phyloP scores from a whole-genome alignment of 92 coral and sea anemone species.

The Parazoanthus swiftii region DNA sequence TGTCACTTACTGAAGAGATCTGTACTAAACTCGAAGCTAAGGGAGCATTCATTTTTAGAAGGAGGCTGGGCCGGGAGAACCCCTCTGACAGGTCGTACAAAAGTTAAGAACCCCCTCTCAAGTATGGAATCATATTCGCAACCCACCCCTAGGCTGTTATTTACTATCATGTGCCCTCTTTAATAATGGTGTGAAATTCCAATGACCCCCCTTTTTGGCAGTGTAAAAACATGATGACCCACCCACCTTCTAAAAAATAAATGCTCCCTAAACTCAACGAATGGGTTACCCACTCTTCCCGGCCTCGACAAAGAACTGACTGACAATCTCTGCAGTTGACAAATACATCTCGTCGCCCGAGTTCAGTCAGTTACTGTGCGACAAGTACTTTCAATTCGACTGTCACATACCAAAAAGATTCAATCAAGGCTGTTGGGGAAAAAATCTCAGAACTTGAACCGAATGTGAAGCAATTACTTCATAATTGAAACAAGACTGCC shows the following conservation, averaged over 20 bases:
- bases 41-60: too few species aligned
- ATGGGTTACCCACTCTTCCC: neutral
- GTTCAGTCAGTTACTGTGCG: constrained; percentile 25
- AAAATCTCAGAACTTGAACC: constrained; percentile 9
- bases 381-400: constrained; percentile 12
- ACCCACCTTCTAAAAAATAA: too few species aligned
- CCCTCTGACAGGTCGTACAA: too few species aligned
- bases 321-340: neutral
- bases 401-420: neutral
- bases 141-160: too few species aligned
- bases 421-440: constrained; percentile 2
- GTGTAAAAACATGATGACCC: too few species aligned
- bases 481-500: constrained; percentile 5
- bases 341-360: constrained; percentile 37
- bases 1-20: neutral
- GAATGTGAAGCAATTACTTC: neutral
- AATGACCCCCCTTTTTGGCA: too few species aligned
- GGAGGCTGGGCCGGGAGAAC: too few species aligned
- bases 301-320: too few species aligned
- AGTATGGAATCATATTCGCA: too few species aligned
- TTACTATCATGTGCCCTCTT: too few species aligned
- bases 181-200: too few species aligned
- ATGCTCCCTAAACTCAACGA: neutral
- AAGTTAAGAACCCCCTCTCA: too few species aligned
- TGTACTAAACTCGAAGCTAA: neutral